Evolutionary conservation across 2,888 invertebrate species (phyloP).

Genomic region (Leistus spinibarbis): DNA sequence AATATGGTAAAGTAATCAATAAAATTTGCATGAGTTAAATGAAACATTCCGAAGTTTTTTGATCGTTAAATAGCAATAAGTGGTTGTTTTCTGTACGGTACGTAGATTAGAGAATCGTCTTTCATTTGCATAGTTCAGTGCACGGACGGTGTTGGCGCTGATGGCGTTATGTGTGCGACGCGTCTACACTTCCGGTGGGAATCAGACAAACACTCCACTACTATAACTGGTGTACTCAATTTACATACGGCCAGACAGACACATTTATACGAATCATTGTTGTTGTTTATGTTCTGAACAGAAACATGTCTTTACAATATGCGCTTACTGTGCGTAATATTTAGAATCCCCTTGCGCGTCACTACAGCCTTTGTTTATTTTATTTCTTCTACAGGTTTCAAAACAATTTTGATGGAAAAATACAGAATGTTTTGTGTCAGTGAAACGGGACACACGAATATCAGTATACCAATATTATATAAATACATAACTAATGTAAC

Average conservation of each 20-base stretch:
- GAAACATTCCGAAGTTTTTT: too few relatives aligned
- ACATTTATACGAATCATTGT: neutral
- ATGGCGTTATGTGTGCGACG: neutral
- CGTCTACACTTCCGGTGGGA: constrained; percentile 5
- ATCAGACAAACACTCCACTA: neutral
- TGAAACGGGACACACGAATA: too few relatives aligned
- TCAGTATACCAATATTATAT: too few relatives aligned
- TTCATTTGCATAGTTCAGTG: constrained; percentile 23
- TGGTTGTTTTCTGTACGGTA: constrained; percentile 9
- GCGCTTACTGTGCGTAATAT: neutral
- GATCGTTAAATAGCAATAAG: neutral
- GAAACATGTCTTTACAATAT: neutral
- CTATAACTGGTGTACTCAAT: neutral
- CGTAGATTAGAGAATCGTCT: constrained; percentile 25
- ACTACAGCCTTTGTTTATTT: too few relatives aligned
- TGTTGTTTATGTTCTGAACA: neutral
- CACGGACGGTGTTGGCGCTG: neutral
- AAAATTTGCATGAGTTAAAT: neutral
- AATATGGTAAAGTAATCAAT: too few relatives aligned
- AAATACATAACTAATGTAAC: too few relatives aligned
- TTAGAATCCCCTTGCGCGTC: neutral
- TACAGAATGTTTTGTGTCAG: too few relatives aligned
- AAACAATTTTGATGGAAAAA: too few relatives aligned
- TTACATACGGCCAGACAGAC: neutral
- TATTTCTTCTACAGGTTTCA: too few relatives aligned